A percentile compares a stretch with the other conserved stretches of the same genome.
Evolutionary conservation across 2,797 vertebrate genomes (phyloP).

Genomic region (Peromyscus attwateri): DNA sequence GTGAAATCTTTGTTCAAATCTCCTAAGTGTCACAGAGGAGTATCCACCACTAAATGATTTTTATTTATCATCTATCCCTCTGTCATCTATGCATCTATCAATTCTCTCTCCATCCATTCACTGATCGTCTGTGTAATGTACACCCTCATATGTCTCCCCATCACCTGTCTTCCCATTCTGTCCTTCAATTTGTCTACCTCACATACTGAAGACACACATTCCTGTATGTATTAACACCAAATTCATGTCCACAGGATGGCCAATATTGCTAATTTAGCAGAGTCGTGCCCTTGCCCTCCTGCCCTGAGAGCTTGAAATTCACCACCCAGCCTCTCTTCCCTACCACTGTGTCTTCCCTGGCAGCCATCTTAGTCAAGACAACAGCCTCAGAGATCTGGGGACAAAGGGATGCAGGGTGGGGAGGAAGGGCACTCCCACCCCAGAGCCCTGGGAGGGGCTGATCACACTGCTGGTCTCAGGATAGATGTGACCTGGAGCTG

Average conservation of each 20-base stretch:
- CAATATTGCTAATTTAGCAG: neutral
- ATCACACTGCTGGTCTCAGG: neutral
- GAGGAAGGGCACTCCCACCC: neutral
- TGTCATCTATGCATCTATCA: no score
- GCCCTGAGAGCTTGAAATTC: neutral
- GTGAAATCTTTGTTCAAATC: neutral
- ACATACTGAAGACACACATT: fast-evolving
- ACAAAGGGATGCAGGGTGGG: neutral
- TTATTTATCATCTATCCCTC: neutral
- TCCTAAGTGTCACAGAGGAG: neutral
- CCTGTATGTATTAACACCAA: fast-evolving
- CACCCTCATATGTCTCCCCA: neutral
- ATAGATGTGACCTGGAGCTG: neutral
- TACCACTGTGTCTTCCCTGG: neutral
- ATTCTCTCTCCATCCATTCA: neutral
- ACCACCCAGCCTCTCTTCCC: no score
- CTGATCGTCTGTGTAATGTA: neutral
- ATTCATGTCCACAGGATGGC: neutral
- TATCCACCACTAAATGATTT: neutral
- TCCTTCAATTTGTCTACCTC: neutral
- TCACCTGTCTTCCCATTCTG: neutral
- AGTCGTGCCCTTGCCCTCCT: fast-evolving
- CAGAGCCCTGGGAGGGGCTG: neutral
- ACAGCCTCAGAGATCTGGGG: neutral
- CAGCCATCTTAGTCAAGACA: no score